Percentiles rank a stretch among this genome's conserved stretches.
Conservation (phyloP, 2,113 vertebrate species). For the Chinchilla lanigera region DNA sequence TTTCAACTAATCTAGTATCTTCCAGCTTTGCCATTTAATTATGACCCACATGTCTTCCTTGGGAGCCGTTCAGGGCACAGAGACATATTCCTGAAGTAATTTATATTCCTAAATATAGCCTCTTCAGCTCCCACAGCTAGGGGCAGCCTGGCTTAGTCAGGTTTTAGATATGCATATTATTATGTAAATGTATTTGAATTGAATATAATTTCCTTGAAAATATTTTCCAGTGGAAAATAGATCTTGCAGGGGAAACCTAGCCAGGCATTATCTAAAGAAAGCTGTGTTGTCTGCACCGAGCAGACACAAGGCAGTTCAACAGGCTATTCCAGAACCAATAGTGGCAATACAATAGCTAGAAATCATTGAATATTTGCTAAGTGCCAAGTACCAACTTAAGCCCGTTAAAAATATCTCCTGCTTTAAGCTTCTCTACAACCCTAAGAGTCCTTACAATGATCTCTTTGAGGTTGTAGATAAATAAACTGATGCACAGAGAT, state of each 20-base stretch:
- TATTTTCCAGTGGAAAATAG: slow-evolving; percentile 75
- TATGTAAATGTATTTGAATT: slow-evolving; percentile 77
- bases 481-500: slow-evolving; percentile 15
- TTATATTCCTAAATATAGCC: slow-evolving; percentile 79
- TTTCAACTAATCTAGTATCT: slow-evolving; percentile 39
- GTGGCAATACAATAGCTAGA: not conserved
- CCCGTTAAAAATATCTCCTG: not conserved
- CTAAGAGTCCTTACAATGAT: not conserved
- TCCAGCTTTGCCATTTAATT: slow-evolving; percentile 56
- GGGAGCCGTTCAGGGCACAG: slow-evolving; percentile 61
- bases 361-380: not conserved
- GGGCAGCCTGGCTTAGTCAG: slow-evolving; percentile 72
- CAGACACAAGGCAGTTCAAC: not conserved
- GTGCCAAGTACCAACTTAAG: not conserved
- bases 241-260: slow-evolving; percentile 45
- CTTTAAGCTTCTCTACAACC: not conserved
- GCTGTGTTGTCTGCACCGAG: not conserved
- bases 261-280: slow-evolving; percentile 64
- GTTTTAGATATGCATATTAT: slow-evolving; percentile 82
- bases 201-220: slow-evolving; percentile 79
- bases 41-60: slow-evolving; percentile 46
- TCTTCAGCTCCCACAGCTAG: slow-evolving; percentile 75
- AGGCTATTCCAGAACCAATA: slow-evolving; percentile 28
- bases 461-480: not conserved
- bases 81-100: slow-evolving; percentile 72